A percentile compares a stretch with the other conserved stretches of the same genome.
Conservation (phyloP, 2,113 vertebrate genomes). For the Forbesichthys agassizii region DNA sequence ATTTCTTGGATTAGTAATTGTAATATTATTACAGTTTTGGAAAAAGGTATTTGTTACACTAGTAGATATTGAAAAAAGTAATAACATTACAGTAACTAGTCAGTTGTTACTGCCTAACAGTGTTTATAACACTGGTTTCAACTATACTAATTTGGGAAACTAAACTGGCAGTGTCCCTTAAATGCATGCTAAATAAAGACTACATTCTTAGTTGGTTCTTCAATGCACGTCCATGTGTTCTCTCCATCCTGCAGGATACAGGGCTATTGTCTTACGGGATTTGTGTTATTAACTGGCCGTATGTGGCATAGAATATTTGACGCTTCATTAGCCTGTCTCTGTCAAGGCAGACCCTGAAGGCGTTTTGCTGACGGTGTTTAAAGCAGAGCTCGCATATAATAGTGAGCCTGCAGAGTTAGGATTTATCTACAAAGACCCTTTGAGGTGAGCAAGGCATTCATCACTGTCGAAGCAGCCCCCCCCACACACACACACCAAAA, state of each 20-base stretch:
- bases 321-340: slow-evolving; percentile 14
- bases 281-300: slow-evolving; percentile 22
- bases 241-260: slow-evolving; percentile 5
- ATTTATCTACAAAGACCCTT: background rate
- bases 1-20: too few species aligned
- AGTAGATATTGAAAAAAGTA: too few species aligned
- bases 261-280: slow-evolving; percentile 4
- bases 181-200: background rate
- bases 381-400: background rate
- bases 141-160: too few species aligned
- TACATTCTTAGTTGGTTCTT: background rate
- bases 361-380: background rate
- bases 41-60: too few species aligned
- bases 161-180: too few species aligned
- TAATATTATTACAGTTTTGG: too few species aligned
- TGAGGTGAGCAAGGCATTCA: background rate
- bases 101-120: too few species aligned
- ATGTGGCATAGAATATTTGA: slow-evolving; percentile 24
- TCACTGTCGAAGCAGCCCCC: background rate
- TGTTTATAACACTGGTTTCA: too few species aligned
- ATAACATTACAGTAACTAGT: too few species aligned
- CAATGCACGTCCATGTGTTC: slow-evolving; percentile 2
- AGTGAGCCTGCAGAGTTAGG: background rate
- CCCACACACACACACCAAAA: background rate
- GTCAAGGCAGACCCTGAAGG: slow-evolving; percentile 21